phyloP scores from a whole-genome alignment of 1,140 invertebrate species.

The Drosophila arizonae region DNA sequence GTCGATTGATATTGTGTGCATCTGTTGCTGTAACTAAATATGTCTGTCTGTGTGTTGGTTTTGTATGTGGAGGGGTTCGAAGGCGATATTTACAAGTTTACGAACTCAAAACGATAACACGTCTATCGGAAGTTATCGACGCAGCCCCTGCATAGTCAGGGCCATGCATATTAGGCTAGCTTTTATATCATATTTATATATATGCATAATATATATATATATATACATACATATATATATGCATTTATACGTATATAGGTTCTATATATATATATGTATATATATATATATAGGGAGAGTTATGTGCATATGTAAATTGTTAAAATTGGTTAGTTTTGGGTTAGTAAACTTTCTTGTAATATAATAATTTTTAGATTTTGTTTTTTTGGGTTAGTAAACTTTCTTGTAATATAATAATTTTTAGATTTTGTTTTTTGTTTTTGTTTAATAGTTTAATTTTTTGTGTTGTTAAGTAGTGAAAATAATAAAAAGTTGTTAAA shows the following conservation, averaged over 20 bases:
- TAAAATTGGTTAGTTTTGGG: constrained; percentile 65
- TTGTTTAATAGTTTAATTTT: constrained; percentile 40
- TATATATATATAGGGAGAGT: constrained; percentile 52
- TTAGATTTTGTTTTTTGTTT: constrained; percentile 48
- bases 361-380: constrained; percentile 52
- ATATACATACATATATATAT: constrained; percentile 5
- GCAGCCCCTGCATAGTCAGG: constrained; percentile 27
- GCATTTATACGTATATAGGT: constrained; percentile 44
- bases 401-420: constrained; percentile 54
- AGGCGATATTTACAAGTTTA: constrained; percentile 71
- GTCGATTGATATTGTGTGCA: constrained; percentile 22
- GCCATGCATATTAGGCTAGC: constrained; percentile 38
- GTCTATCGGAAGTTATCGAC: constrained; percentile 47
- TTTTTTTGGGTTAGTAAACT: constrained; percentile 63
- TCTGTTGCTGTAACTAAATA: constrained; percentile 32
- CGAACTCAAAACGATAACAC: constrained; percentile 70
- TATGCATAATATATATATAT: constrained; percentile 23
- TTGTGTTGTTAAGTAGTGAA: constrained; percentile 57
- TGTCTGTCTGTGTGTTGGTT: constrained; percentile 35
- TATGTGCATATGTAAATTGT: constrained; percentile 59
- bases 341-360: constrained; percentile 61
- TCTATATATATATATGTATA: constrained; percentile 35
- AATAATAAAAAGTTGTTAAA: constrained; percentile 75
- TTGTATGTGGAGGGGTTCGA: constrained; percentile 35
- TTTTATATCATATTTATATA: constrained; percentile 38